phyloP scores from a whole-genome alignment of 1,140 invertebrate genomes.

The Drosophila micromelanica region DNA sequence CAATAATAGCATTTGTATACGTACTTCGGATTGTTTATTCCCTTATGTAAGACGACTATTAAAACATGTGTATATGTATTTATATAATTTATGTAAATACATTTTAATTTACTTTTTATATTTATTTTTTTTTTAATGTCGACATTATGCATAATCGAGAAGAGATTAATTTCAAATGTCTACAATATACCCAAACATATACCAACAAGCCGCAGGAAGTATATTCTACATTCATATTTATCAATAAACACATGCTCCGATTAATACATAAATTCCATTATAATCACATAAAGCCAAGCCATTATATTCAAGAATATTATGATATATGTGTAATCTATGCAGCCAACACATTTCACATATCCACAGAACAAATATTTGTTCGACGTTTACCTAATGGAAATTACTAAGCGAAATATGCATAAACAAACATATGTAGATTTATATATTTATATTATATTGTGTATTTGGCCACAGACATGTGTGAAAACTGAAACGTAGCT shows the following conservation, averaged over 20 bases:
- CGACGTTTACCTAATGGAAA: conserved; percentile 40
- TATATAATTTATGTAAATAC: too few species aligned
- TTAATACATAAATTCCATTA: too few species aligned
- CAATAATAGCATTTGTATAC: too few species aligned
- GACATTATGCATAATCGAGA: neutral
- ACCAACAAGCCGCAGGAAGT: neutral
- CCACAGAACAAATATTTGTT: conserved; percentile 24
- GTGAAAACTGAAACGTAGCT: conserved; percentile 30
- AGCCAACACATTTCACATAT: neutral
- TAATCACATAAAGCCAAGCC: too few species aligned
- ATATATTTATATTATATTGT: neutral
- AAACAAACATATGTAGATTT: conserved; percentile 48
- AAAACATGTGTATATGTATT: too few species aligned
- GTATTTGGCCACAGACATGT: neutral
- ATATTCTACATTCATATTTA: neutral
- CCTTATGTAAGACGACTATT: neutral
- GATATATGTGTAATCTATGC: conserved; percentile 14
- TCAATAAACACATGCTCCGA: neutral
- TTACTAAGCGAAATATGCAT: conserved; percentile 35
- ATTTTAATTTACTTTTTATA: too few species aligned
- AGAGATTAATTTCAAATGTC: neutral
- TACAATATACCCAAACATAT: neutral
- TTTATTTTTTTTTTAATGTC: neutral
- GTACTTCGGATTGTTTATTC: neutral
- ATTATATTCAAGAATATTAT: too few species aligned